Evolutionary conservation across 30 jellyfish, hydroid and myxozoan genomes (phyloP).

Genomic region (Nemopilema nomurai): DNA sequence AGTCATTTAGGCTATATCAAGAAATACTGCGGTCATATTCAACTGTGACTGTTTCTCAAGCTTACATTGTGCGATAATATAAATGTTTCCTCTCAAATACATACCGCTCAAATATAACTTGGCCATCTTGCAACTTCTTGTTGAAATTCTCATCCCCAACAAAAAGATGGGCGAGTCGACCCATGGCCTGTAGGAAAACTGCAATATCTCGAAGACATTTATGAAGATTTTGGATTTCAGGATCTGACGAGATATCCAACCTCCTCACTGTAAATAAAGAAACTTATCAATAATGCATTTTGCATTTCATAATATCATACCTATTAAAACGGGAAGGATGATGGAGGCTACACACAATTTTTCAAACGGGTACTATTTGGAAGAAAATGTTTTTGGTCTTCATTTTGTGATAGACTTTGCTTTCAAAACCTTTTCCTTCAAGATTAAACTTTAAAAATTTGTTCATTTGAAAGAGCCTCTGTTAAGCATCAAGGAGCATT

Average conservation of each 20-base stretch:
- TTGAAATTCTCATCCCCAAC: slow-evolving; percentile 81
- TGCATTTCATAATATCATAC: too few relatives aligned
- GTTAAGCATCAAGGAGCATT: too few relatives aligned
- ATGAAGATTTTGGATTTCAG: slow-evolving; percentile 52
- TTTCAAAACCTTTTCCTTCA: background rate
- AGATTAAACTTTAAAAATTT: too few relatives aligned
- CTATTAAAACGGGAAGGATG: too few relatives aligned
- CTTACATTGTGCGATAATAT: too few relatives aligned
- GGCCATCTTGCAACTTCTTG: slow-evolving; percentile 68
- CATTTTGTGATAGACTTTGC: background rate
- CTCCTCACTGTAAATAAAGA: slow-evolving; percentile 19
- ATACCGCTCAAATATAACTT: slow-evolving; percentile 69
- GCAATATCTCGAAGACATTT: slow-evolving; percentile 58
- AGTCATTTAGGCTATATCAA: too few relatives aligned
- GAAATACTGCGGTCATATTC: too few relatives aligned
- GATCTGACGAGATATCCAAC: slow-evolving; percentile 27
- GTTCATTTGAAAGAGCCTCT: background rate
- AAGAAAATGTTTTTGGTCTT: background rate
- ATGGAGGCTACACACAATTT: too few relatives aligned
- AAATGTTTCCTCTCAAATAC: background rate
- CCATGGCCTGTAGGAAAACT: slow-evolving; percentile 73
- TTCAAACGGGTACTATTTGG: too few relatives aligned
- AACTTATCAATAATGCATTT: background rate
- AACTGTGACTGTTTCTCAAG: too few relatives aligned
- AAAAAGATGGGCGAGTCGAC: slow-evolving; percentile 77